Evolutionary conservation across 2,797 vertebrate species (phyloP).

Genomic region (Austrolebias charrua): DNA sequence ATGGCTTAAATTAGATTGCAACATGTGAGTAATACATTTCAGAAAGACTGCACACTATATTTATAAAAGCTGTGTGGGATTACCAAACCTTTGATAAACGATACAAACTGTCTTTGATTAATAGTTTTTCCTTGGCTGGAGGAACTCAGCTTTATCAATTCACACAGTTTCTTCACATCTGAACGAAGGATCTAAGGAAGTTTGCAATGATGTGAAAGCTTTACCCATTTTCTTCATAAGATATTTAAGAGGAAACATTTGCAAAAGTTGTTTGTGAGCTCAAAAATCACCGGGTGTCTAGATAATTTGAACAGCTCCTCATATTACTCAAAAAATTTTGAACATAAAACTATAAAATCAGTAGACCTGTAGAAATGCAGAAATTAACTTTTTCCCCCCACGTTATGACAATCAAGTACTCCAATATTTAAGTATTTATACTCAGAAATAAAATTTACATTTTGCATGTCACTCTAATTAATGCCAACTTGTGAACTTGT

Average conservation of each 20-base stretch:
- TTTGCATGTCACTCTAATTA: not conserved
- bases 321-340: no score
- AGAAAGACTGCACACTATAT: not conserved
- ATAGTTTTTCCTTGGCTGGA: slow-evolving; percentile 3
- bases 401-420: not conserved
- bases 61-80: slow-evolving; percentile 15
- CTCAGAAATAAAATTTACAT: no score
- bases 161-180: slow-evolving; percentile 3
- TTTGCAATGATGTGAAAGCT: not conserved
- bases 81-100: slow-evolving; percentile 10
- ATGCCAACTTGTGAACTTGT: not conserved
- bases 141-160: not conserved
- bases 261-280: no score
- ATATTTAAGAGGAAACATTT: no score
- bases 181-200: not conserved
- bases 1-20: slow-evolving; percentile 17
- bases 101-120: slow-evolving; percentile 1
- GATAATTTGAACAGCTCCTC: no score
- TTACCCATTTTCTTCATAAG: not conserved
- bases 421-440: not conserved
- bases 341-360: not conserved
- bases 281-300: no score
- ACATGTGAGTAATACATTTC: slow-evolving; percentile 9
- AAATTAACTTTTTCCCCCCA: no score
- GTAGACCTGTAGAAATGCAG: no score